Percentiles rank a stretch among this genome's conserved stretches.
Conservation (phyloP, 2,797 vertebrate genomes). For the Buphagus erythrorhynchus region DNA sequence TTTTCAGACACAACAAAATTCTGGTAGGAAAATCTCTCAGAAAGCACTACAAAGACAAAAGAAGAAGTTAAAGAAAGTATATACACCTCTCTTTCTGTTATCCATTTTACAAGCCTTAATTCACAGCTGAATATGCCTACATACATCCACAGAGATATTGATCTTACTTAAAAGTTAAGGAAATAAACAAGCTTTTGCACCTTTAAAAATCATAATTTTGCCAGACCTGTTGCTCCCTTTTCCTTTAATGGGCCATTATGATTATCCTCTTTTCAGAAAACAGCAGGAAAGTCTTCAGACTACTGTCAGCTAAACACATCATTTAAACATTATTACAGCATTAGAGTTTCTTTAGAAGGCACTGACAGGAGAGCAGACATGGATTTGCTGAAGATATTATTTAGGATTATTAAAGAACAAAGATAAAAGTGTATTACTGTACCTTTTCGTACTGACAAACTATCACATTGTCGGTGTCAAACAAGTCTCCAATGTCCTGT, state of each 20-base stretch:
- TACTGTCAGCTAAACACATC: not conserved
- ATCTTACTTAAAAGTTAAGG: not conserved
- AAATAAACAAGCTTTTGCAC: not conserved
- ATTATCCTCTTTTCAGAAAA: not conserved
- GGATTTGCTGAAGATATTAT: not conserved
- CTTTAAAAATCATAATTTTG: not conserved
- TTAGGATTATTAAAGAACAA: not conserved
- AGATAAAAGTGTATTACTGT: conserved; percentile 15
- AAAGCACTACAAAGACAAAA: not conserved
- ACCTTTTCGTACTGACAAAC: conserved; percentile 99
- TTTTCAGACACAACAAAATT: not conserved
- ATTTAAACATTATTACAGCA: not conserved
- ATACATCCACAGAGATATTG: not conserved
- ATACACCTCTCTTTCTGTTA: not conserved
- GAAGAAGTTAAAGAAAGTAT: not conserved
- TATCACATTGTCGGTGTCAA: conserved; percentile 95
- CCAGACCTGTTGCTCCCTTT: not conserved
- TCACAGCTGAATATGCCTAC: not conserved
- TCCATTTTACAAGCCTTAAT: not conserved
- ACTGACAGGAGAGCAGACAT: not conserved
- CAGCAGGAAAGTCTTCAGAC: not conserved
- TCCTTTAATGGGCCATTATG: not conserved
- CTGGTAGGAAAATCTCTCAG: not conserved
- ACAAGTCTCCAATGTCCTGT: conserved; percentile 93
- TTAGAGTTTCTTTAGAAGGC: not conserved